Evolutionary conservation across 2,113 vertebrate genomes (phyloP), one percentile per base, ranked within the genome.

Genomic region (Colaptes auratus): DNA sequence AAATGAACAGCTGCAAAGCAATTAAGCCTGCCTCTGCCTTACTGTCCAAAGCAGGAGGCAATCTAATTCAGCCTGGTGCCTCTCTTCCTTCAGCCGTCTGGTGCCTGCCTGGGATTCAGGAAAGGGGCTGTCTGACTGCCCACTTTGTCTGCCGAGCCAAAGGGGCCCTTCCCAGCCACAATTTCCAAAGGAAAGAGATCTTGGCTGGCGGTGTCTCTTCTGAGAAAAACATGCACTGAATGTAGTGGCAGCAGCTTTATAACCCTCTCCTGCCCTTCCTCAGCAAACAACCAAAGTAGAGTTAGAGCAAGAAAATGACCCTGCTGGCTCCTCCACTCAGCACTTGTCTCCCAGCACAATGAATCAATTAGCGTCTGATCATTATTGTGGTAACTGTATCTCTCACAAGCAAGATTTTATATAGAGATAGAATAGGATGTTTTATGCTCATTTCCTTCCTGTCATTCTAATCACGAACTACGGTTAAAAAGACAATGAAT

Each of bases 21-120:
- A 96, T 95, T 94, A 97, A 90, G 87, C 88, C 91, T 77, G 83
- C 87, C 89, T 93, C 85, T 96, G 94, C 93, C 86, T 59, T 44
- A 88, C 89, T 93, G 95, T 92, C 95, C 96, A 92, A 84, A 92
- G 91, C 95, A 75, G 93, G 89, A 92, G 91, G 94, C 93, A 94
- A 94, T 96, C 95, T 97, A 97, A 96, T 96, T 94, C 97, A 89
- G 91, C 96, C 95, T 97, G 97, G 96, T 97, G 97, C 96, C 97
- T 90, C 81, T 96, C 95, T 96, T 96, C 97, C 97, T 97, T 96
- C 91, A 93, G 95, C 97, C 63, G 97, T 96, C 96, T 96, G 96
- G 95, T 96, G 97, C 96, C 97, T 97, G 96, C 92, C 96, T 83
- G 82, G 85, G 93, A 96, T 79, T 91, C 95, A 96, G 97, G 97